Evolutionary conservation across 2,113 vertebrate genomes (phyloP), one percentile per base, ranked within the genome.

Genomic region (Excalfactoria chinensis): DNA sequence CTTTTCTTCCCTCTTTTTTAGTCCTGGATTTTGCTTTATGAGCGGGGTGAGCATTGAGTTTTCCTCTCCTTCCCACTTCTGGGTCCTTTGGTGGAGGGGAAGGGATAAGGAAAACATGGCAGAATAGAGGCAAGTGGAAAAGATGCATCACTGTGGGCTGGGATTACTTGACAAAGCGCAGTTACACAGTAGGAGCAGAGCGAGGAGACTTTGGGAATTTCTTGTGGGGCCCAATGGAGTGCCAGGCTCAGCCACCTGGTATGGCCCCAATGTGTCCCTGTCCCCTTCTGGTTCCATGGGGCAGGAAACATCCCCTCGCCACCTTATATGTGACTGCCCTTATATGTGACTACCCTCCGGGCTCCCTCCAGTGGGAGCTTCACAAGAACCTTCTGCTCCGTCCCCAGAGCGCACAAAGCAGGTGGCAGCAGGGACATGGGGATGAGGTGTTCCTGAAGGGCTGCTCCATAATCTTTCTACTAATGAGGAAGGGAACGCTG

Each of bases 401-500:
- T 60, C 35, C 85, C 7, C 9, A 75, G 40, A 70, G 49, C 62
- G 60, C 78, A 26, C 49, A 78, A 53, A 40, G 19, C 0, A 2
- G 23, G 41, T 0, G 8, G 69, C 43, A 40, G 66, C 0, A 0
- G 60, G 34, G 35, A 7, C 15, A 35, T 18, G 35, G 59, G 59
- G 59, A 26, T 2, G 23, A 32, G 28, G 7, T 26, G 35, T 62
- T 11, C 7, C 26, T 25, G 16, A 37, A 62, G 23, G 35, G 60
- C 35, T 62, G 16, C 83, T 72, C 83, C 74, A 30, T 43, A 82
- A 88, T 88, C 96, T 94, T 93, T 91, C 74, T 6, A 7, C 55
- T 88, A 93, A 93, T 11, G 81, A 96, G 95, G 94, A 56, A 62
- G n/a, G 68, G 88, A 94, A 60, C 78, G 78, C 62, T 28, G 55